Base-by-base conservation (phyloP, 2,113 vertebrate genomes). In the Progne subis region DNA sequence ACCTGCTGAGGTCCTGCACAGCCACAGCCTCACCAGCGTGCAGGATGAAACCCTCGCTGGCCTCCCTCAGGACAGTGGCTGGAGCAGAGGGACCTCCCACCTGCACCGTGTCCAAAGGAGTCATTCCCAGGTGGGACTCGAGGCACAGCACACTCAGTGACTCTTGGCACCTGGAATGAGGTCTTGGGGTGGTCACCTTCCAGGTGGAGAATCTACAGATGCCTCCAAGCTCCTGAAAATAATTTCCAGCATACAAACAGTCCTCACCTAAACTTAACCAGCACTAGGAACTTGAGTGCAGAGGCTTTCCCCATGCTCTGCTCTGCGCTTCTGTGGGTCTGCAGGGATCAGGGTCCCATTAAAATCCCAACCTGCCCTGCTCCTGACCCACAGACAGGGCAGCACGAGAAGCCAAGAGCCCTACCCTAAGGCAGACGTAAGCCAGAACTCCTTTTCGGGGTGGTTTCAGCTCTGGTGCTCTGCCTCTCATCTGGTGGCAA, bases 41-140 rank as follows among this genome's bases (percentile, higher is more conserved):
- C 0, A 26, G 2, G 1, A 23, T 5, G 23, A 91, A 67, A 37
- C 6, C 25, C n/a, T 61, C 0, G 0, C 4, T 15, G n/a, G 17
- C 21, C 52, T 61, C 44, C 59, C 15, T 11, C 18, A 44, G 59
- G 44, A 59, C 34, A 41, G 15, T 18, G 0, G 4, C 49, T 44
- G 0, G 0, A 23, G 41, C 59, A 44, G 21, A 67, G 28, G n/a
- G 17, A 60, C 8, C 12, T 59, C 50, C 46, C 1, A 2, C 21
- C 82, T 37, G 52, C 5, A 2, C n/a, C 1, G 1, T 2, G 25
- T 39, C 34, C 55, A 37, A 52, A 57, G 55, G 43, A 14, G 47
- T 28, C 19, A 12, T 34, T 92, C 47, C 44, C 39, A 39, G 18
- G 50, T 41, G 65, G 39, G 29, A 52, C 47, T 43, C 18, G 5